Evolutionary conservation across 2,113 vertebrate genomes (phyloP).

Genomic region (Apus apus): DNA sequence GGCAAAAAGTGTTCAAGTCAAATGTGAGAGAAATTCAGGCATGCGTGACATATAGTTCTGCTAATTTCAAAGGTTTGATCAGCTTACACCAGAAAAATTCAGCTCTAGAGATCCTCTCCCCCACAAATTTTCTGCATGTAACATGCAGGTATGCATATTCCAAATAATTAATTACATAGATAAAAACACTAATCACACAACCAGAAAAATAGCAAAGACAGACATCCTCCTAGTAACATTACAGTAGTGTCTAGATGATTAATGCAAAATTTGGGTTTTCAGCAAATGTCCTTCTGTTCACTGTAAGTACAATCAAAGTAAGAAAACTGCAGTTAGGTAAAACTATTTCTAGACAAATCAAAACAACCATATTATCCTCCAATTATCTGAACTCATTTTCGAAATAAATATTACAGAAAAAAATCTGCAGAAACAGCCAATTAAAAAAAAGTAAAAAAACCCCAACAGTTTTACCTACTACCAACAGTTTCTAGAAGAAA

Average conservation of each 20-base stretch:
- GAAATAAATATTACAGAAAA: not conserved
- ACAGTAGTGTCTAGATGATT: not conserved
- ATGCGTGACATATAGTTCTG: not conserved
- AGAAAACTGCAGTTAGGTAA: not conserved
- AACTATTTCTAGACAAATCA: slow-evolving; percentile 57
- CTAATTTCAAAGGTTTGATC: not conserved
- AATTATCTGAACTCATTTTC: slow-evolving; percentile 19
- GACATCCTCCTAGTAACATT: not conserved
- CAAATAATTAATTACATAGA: not conserved
- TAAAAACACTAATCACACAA: not conserved
- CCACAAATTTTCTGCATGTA: not conserved
- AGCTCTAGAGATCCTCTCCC: not conserved
- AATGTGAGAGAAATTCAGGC: not conserved
- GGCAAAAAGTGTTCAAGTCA: not conserved
- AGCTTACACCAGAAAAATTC: not conserved
- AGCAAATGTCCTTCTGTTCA: not conserved
- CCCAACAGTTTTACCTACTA: not conserved
- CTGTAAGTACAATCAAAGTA: not conserved
- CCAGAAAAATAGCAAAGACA: not conserved
- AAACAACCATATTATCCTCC: not conserved
- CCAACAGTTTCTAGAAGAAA: not conserved
- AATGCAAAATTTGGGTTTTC: not conserved
- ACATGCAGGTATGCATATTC: not conserved
- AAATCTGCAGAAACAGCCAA: not conserved
- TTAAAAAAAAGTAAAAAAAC: not conserved